Base-by-base conservation (phyloP, 2,888 invertebrate species). In the Amaurobius ferox region DNA sequence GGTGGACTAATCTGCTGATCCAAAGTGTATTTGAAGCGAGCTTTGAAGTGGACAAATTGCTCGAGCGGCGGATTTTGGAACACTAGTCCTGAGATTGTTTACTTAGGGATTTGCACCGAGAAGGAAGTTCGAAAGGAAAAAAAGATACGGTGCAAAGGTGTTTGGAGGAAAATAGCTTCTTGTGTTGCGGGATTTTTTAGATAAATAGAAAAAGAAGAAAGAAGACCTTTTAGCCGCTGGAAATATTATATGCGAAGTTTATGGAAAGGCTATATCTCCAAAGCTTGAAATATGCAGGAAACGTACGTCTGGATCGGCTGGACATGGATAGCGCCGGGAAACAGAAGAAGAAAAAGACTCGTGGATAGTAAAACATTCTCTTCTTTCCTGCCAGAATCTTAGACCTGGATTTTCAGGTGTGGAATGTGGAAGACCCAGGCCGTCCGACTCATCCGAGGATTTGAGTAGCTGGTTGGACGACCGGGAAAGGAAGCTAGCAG, bases 41-140 rank as follows among this genome's bases (percentile, higher is more conserved):
- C 40, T 44, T 73, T 74, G 80, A 81, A 81, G 80, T 81, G 80
- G 73, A 81, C 80, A 81, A 81, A 81, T 81, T 81, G 80, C 80
- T 39, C 61, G 55, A 61, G 67, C 80, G 74, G 74, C 74, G 74
- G 80, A 74, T 81, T 81, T 81, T 35, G 64, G 5, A 35, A 48
- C 40, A 55, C 55, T 29, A 74, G 67, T 72, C 79, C 26, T 28
- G 19, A 26, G 29, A 19, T 81, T 81, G 80, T 81, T 81, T 74
- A 81, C 80, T 62, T 30, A 55, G 40, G 80, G 80, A 74, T 81
- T 74, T 74, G 11, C 61, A 28, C 28, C 35, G 13, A 7, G 23
- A 19, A 35, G 55, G 66, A 68, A n/a, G 29, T 39, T 16, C 32
- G 48, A 35, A n/a, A 64, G 5, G 32, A 32, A 61, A 35, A 7